Conservation (phyloP, 2,113 vertebrate genomes). For the Chaetodon trifascialis region DNA sequence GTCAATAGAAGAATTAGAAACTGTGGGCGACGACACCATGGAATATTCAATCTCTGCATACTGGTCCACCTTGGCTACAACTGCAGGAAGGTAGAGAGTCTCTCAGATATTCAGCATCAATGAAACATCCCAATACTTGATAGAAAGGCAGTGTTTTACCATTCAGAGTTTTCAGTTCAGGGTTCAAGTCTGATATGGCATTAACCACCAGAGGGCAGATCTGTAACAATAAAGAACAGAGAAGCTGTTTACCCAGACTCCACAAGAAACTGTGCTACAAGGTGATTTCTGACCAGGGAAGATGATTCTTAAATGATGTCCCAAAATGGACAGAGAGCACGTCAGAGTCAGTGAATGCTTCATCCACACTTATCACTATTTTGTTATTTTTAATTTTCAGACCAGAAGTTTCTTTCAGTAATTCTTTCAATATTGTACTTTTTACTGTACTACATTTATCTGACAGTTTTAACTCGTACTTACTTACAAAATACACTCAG, state of each 20-base stretch:
- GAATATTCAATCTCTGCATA: slow-evolving; percentile 85
- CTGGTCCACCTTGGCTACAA: slow-evolving; percentile 82
- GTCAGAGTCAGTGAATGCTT: neutral
- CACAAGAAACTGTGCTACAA: neutral
- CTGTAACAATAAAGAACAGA: slow-evolving; percentile 69
- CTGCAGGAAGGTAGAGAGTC: slow-evolving; percentile 57
- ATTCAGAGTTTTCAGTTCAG: slow-evolving; percentile 82
- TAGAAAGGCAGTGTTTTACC: slow-evolving; percentile 63
- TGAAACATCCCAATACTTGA: neutral
- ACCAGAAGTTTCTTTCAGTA: no score
- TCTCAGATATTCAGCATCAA: neutral
- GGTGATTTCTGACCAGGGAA: neutral
- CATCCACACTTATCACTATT: neutral
- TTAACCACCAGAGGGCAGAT: slow-evolving; percentile 80
- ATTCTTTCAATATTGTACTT: no score
- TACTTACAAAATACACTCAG: no score
- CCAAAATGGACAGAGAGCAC: neutral
- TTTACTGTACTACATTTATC: no score
- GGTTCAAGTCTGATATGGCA: slow-evolving; percentile 75
- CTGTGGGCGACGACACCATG: slow-evolving; percentile 76
- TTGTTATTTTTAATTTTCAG: neutral
- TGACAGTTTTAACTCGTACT: no score
- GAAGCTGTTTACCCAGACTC: neutral
- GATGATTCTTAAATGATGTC: neutral
- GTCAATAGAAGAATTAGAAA: slow-evolving; percentile 73